phyloP scores from a whole-genome alignment of 2,113 vertebrate species.

The Saguinus midas region DNA sequence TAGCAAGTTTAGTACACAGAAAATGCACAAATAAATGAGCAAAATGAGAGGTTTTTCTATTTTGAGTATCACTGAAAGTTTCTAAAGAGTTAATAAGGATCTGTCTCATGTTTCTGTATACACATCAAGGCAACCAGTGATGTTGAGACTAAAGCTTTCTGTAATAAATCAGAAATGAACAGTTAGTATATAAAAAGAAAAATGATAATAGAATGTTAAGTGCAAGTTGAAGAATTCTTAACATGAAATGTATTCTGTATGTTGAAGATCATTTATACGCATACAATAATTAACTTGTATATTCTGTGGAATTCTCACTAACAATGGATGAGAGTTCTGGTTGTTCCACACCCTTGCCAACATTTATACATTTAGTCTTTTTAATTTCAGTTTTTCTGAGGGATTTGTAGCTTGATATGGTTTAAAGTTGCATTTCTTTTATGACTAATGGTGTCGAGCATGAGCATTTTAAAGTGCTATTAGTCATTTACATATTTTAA shows the following conservation, averaged over 20 bases:
- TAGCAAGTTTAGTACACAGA: not conserved
- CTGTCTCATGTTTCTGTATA: not conserved
- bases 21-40: not conserved
- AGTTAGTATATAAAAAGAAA: not conserved
- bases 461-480: not conserved
- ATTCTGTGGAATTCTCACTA: not conserved
- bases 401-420: not conserved
- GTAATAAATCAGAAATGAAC: not conserved
- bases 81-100: not conserved
- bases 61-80: not conserved
- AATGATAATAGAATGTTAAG: not conserved
- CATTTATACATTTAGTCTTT: not conserved
- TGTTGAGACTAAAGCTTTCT: not conserved
- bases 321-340: not conserved
- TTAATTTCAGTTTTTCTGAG: not conserved
- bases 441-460: no score
- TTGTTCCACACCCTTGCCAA: not conserved
- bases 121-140: not conserved
- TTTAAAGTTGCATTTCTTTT: not conserved
- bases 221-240: not conserved
- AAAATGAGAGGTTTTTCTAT: not conserved
- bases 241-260: not conserved
- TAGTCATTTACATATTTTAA: not conserved
- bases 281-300: not conserved
- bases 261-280: not conserved